Evolutionary conservation across 2,113 vertebrate genomes (phyloP).

Genomic region (Alligator sinensis): DNA sequence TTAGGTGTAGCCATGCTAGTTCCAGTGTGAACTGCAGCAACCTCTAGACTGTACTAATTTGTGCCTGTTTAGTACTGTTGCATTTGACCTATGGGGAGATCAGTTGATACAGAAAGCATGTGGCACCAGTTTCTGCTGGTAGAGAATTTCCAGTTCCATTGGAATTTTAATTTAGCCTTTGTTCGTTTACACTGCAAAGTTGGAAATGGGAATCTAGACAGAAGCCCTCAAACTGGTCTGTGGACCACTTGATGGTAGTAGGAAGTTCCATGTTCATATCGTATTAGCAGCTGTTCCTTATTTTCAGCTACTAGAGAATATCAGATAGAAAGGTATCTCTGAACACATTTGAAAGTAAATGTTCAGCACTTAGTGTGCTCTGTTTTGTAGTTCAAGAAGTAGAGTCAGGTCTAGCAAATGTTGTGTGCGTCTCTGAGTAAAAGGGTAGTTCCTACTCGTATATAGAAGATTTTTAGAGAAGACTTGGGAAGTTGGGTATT

Average conservation of each 20-base stretch:
- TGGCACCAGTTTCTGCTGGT: background rate
- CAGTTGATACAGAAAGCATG: background rate
- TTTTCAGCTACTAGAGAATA: background rate
- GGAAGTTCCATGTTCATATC: background rate
- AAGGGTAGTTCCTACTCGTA: background rate
- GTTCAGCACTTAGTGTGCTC: background rate
- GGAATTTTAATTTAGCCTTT: background rate
- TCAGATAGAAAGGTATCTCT: background rate
- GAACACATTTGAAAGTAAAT: background rate
- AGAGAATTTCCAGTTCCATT: background rate
- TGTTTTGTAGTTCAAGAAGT: too few relatives aligned
- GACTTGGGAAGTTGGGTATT: background rate
- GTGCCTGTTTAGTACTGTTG: background rate
- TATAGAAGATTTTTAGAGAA: background rate
- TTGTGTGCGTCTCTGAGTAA: background rate
- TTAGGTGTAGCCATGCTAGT: background rate
- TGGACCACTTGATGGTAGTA: background rate
- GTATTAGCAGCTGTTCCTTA: background rate
- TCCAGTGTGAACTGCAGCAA: background rate
- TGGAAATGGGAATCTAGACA: background rate
- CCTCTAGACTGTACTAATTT: background rate
- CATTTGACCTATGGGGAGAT: background rate
- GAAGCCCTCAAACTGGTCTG: conserved; percentile 31
- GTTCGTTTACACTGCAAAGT: background rate
- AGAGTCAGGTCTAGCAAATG: background rate